A percentile compares a stretch with the other conserved stretches of the same genome.
These are phyloP conservation scores for Eumeta japonica DNA, from an alignment of 1,140 invertebrate species.

Conservation along the genomic window DNA sequence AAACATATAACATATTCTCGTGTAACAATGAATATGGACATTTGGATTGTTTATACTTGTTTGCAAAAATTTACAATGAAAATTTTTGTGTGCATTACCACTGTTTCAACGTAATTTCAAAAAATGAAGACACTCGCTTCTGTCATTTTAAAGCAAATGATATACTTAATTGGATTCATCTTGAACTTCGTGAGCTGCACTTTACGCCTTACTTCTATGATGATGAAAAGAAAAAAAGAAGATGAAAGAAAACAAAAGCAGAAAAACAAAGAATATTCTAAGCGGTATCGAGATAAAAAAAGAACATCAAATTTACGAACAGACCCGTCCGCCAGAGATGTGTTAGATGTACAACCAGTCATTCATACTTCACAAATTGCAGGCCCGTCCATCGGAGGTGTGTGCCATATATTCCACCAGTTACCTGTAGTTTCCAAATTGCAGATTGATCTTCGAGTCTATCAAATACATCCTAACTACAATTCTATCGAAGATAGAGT, in stretches of 20 bases:
- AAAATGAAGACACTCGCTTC: slow-evolving; percentile 16
- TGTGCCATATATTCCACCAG: slow-evolving; percentile 4
- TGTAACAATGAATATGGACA: slow-evolving; percentile 14
- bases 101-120: slow-evolving; percentile 14
- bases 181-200: slow-evolving; percentile 14
- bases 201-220: slow-evolving; percentile 18
- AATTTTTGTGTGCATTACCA: slow-evolving; percentile 20
- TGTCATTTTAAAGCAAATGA: slow-evolving; percentile 20
- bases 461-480: slow-evolving; percentile 4
- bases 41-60: slow-evolving; percentile 18
- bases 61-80: slow-evolving; percentile 19
- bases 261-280: too few relatives aligned
- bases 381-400: slow-evolving; percentile 1
- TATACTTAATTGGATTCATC: slow-evolving; percentile 18
- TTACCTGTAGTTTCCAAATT: slow-evolving; percentile 2
- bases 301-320: slow-evolving; percentile 5
- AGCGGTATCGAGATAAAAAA: slow-evolving; percentile 5
- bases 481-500: slow-evolving; percentile 4
- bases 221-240: too few relatives aligned
- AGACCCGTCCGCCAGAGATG: too few relatives aligned
- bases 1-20: slow-evolving; percentile 16
- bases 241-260: too few relatives aligned
- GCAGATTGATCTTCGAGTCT: slow-evolving; percentile 2
- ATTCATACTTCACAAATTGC: slow-evolving; percentile 5
- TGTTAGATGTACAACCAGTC: too few relatives aligned